A percentile compares a stretch with the other conserved stretches of the same genome.
These are phyloP conservation scores for Macrosoma leucophasiata DNA, from an alignment of 2,888 invertebrate species.

Conservation along the genomic window DNA sequence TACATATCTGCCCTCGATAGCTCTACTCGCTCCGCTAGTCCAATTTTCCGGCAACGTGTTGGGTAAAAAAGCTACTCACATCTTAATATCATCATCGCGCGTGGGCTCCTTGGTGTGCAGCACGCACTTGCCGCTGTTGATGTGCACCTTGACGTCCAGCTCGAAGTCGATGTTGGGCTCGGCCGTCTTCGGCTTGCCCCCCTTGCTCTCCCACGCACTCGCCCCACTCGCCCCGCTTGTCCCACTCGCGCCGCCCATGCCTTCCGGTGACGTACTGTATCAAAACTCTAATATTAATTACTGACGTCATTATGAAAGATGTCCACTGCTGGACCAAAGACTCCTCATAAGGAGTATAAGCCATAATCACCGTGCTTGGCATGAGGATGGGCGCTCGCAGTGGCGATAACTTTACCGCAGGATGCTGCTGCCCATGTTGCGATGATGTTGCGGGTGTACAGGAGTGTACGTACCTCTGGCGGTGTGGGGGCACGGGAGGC, in stretches of 20 bases:
- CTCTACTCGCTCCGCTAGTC: too few relatives aligned
- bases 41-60: too few relatives aligned
- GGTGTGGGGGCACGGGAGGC: not conserved
- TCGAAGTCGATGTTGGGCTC: slow-evolving; percentile 98
- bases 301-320: too few relatives aligned
- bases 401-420: too few relatives aligned
- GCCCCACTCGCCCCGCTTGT: slow-evolving; percentile 5
- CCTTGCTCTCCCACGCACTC: slow-evolving; percentile 40
- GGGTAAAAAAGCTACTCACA: slow-evolving; percentile 50
- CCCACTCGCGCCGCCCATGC: slow-evolving; percentile 6
- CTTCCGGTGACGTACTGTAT: slow-evolving; percentile 19
- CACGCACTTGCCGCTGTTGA: slow-evolving; percentile 97
- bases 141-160: slow-evolving; percentile 95
- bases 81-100: slow-evolving; percentile 81
- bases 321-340: too few relatives aligned
- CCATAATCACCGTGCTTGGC: too few relatives aligned
- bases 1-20: too few relatives aligned
- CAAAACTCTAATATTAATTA: too few relatives aligned
- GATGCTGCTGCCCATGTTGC: too few relatives aligned
- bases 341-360: too few relatives aligned
- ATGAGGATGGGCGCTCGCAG: too few relatives aligned
- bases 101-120: slow-evolving; percentile 91
- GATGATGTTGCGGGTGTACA: too few relatives aligned
- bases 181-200: slow-evolving; percentile 75
- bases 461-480: slow-evolving; percentile 5